Evolutionary conservation across 2,113 vertebrate genomes (phyloP), one percentile per base, ranked within the genome.

Genomic region (Ovis canadensis): DNA sequence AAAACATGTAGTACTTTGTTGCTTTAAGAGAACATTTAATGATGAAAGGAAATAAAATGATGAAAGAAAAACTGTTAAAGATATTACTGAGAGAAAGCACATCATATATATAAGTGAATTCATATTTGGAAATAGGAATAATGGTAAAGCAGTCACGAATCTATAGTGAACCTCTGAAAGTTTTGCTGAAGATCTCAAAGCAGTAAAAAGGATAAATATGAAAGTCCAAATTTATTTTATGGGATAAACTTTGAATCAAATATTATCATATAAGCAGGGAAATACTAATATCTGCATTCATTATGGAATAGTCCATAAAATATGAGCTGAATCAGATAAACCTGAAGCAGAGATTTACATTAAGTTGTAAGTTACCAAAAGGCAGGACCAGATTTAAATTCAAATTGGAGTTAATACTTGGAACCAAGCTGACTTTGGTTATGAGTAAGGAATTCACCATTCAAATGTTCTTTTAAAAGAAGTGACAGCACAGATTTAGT

Each of bases 401-500:
- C 45, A 74, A 88, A 13, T 29, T 88, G 67, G 83, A 23, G 55
- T 52, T 55, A 95, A 86, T 19, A 40, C 3, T 50, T 31, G 17
- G 11, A 50, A 21, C 67, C 54, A 74, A 40, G 1, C 21, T 93
- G 31, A 27, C 50, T 78, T 88, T 88, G 45, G 1, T 67, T 40
- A 31, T 43, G 19, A 80, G 11, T 14, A 29, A 3, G 3, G 40
- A 90, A 31, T 93, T 94, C 8, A 25, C n/a, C 54, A 55, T 95
- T 97, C 7, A 45, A 55, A 96, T 87, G 9, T n/a, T 71, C 62
- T 92, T 93, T 90, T 54, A 91, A 91, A 84, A 86, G 40, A 97
- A 96, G 15, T 60, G 29, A 67, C 29, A 96, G 48, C 36, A 57
- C 4, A 31, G 25, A 74, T 85, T 85, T 91, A 90, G 71, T 95